These are phyloP conservation scores for Spermophilus dauricus DNA, from an alignment of 2,113 vertebrate genomes.

Conservation along the genomic window DNA sequence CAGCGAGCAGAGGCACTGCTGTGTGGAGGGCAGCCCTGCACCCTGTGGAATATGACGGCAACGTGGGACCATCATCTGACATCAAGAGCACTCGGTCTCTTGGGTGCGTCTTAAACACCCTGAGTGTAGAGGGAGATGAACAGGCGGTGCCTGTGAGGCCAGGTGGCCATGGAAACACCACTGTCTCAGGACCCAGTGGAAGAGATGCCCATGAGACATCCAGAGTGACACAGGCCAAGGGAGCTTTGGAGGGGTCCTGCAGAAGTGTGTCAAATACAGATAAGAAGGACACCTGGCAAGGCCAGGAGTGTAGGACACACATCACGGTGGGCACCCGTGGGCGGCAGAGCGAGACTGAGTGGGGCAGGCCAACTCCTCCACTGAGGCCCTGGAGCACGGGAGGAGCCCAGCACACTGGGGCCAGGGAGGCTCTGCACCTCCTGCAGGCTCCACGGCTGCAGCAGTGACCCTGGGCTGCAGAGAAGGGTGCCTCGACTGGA, in stretches of 20 bases:
- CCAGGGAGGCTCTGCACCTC: accelerated
- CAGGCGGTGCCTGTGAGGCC: not conserved
- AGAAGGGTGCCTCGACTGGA: not conserved
- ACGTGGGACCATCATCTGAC: not conserved
- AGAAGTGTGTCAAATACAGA: not conserved
- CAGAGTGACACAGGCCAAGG: not conserved
- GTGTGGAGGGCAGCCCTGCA: accelerated
- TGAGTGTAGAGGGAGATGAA: not conserved
- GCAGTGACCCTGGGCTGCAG: accelerated
- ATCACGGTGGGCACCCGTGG: accelerated
- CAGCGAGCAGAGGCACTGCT: not conserved
- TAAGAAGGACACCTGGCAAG: not conserved
- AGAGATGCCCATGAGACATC: not conserved
- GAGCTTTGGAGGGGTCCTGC: not conserved
- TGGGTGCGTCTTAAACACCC: not conserved
- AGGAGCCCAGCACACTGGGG: no score
- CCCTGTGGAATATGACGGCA: no score
- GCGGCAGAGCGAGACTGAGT: not conserved
- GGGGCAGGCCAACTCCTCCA: not conserved
- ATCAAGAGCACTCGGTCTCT: not conserved
- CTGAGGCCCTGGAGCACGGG: not conserved
- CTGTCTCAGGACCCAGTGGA: not conserved
- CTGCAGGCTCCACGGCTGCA: not conserved
- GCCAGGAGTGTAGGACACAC: not conserved
- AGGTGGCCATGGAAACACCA: not conserved